Evolutionary conservation across 2,113 vertebrate genomes (phyloP), one percentile per base, ranked within the genome.

Genomic region (Peromyscus californicus): DNA sequence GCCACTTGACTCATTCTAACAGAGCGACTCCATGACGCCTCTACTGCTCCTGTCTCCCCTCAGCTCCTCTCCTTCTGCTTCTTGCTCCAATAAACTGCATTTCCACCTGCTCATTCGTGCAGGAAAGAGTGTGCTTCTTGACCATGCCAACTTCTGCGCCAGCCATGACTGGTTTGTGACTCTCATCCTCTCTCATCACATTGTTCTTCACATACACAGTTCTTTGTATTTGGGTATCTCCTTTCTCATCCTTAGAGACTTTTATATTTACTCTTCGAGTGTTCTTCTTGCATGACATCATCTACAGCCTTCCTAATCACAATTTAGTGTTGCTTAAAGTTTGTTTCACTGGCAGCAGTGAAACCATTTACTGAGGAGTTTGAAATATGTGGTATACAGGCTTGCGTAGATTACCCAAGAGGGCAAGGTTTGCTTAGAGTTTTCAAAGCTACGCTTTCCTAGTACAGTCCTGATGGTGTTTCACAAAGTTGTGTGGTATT

Each of bases 231-330:
- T 93, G 45, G 15, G 21, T 33, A 9, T 13, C 24, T 69, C 45
- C 63, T 36, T 96, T 72, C 13, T 15, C 29, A 45, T 39, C 15
- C 26, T 92, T 67, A 33, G 11, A 17, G 83, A 65, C 0, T 87
- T 42, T 75, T 82, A 54, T 94, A 16, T 70, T 72, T 45, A 74
- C 59, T 96, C 80, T 63, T 82, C 61, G 75, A 67, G 29, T 89
- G 87, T 51, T 26, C 51, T 80, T 75, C 36, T 89, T 93, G 31
- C 15, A 3, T 57, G 33, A 72, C 31, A 82, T 39, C 3, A 82
- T 48, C 85, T 2, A 42, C 42, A 9, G 70, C 31, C 29, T 69
- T 95, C 79, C 42, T 70, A 70, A 24, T 69, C 57, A 91, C n/a
- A 75, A 4, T 74, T 91, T 83, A 80, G 33, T 65, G 69, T 19